Percentiles rank a stretch among this genome's conserved stretches.
Evolutionary conservation across 2,888 invertebrate species (phyloP).

Genomic region (Colostygia pectinataria): DNA sequence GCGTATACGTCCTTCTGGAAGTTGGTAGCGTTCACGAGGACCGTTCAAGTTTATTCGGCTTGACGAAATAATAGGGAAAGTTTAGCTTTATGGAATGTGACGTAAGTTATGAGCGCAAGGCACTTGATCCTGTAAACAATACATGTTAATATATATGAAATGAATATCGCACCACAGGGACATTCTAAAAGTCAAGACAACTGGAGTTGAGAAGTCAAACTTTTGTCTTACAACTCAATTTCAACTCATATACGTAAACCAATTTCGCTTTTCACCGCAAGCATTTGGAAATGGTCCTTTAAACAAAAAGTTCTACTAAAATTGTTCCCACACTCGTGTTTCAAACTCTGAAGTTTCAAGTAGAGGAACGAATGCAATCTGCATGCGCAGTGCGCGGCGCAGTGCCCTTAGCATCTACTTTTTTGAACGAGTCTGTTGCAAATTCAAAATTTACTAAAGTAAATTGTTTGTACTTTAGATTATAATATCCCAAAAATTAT

Average conservation of each 20-base stretch:
- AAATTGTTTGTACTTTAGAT: too few species aligned
- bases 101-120: not conserved
- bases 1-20: constrained; percentile 15
- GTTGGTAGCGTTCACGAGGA: not conserved
- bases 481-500: too few species aligned
- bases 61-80: constrained; percentile 13
- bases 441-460: too few species aligned
- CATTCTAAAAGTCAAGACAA: too few species aligned
- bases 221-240: not conserved
- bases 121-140: constrained; percentile 7
- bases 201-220: not conserved
- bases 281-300: not conserved
- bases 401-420: not conserved
- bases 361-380: constrained; percentile 8
- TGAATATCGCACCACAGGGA: too few species aligned
- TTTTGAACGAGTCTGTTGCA: too few species aligned
- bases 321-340: constrained; percentile 3
- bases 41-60: constrained; percentile 1
- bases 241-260: not conserved
- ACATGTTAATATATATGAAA: not conserved
- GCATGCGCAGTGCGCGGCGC: not conserved
- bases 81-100: constrained; percentile 9
- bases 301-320: constrained; percentile 8
- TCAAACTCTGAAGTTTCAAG: constrained; percentile 13
- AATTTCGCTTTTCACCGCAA: not conserved